Percentiles rank a stretch among this genome's conserved stretches.
Evolutionary conservation across 2,113 vertebrate species (phyloP).

Genomic region (Mormyrus lacerda): DNA sequence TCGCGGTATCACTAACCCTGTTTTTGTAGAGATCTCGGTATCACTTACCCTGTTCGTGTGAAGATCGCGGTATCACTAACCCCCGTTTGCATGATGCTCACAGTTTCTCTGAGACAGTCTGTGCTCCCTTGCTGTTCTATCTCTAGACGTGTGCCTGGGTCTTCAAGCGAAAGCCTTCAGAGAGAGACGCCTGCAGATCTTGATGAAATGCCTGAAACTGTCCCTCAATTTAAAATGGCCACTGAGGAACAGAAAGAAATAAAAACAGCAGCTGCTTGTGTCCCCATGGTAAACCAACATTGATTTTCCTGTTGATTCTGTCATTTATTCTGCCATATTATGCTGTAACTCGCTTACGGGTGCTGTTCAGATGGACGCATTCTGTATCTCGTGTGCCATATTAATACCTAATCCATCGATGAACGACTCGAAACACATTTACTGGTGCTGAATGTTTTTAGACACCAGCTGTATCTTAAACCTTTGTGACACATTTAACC

Average conservation of each 20-base stretch:
- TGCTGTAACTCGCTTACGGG: conserved; percentile 13
- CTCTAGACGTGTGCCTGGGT: background rate
- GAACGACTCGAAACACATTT: background rate
- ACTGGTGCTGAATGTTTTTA: background rate
- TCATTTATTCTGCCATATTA: conserved; percentile 15
- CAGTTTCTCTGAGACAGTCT: background rate
- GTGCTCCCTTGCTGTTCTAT: background rate
- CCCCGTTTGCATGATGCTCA: background rate
- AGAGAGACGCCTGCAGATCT: background rate
- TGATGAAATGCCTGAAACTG: conserved; percentile 28
- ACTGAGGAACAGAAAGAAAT: conserved; percentile 6
- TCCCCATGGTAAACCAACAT: conserved; percentile 16
- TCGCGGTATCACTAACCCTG: background rate
- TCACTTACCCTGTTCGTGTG: background rate
- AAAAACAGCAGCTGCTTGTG: conserved; percentile 15
- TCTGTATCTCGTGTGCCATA: background rate
- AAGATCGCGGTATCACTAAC: background rate
- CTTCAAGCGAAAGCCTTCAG: conserved; percentile 12
- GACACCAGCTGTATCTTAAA: background rate
- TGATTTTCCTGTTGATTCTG: conserved; percentile 21
- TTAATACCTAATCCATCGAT: background rate
- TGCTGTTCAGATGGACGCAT: background rate
- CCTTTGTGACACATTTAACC: background rate
- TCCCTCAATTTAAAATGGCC: conserved; percentile 21
- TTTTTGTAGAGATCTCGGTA: background rate